Percentiles rank a stretch among this genome's conserved stretches.
These are phyloP conservation scores for Drosophila buzzatii DNA, from an alignment of 2,888 invertebrate species.

Conservation along the genomic window DNA sequence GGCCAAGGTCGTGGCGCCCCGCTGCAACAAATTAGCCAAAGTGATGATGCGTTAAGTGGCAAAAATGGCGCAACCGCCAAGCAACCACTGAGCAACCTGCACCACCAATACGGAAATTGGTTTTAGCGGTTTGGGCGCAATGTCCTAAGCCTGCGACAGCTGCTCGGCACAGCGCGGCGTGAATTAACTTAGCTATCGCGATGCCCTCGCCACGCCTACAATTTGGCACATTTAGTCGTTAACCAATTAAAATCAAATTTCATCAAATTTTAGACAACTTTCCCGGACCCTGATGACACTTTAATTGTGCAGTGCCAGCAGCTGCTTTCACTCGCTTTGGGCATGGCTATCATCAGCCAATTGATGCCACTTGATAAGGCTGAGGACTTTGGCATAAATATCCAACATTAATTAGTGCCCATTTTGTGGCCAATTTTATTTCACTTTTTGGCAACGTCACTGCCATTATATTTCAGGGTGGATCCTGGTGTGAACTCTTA, in stretches of 20 bases:
- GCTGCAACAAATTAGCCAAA: constrained; percentile 73
- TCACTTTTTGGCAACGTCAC: constrained; percentile 36
- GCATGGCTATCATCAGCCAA: constrained; percentile 40
- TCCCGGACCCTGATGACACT: constrained; percentile 72
- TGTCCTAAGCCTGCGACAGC: constrained; percentile 58
- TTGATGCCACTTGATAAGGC: constrained; percentile 50
- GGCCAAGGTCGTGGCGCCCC: constrained; percentile 51
- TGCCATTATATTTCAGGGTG: constrained; percentile 29
- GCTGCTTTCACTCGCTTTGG: constrained; percentile 69
- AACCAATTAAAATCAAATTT: constrained; percentile 79
- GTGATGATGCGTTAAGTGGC: constrained; percentile 79
- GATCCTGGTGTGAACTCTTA: not conserved
- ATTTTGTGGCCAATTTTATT: constrained; percentile 47
- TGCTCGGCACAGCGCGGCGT: constrained; percentile 23
- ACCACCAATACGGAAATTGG: constrained; percentile 68
- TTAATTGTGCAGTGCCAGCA: constrained; percentile 67
- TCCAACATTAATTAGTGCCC: constrained; percentile 71
- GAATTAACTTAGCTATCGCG: constrained; percentile 11
- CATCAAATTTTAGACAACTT: constrained; percentile 57
- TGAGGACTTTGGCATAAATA: constrained; percentile 38
- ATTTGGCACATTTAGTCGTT: constrained; percentile 60
- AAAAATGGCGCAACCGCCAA: constrained; percentile 61
- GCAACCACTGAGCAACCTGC: constrained; percentile 32
- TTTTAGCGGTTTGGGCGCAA: constrained; percentile 67
- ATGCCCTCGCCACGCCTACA: constrained; percentile 45